Evolutionary conservation across 2,797 vertebrate species (phyloP).

Genomic region (Hemitrygon akajei): DNA sequence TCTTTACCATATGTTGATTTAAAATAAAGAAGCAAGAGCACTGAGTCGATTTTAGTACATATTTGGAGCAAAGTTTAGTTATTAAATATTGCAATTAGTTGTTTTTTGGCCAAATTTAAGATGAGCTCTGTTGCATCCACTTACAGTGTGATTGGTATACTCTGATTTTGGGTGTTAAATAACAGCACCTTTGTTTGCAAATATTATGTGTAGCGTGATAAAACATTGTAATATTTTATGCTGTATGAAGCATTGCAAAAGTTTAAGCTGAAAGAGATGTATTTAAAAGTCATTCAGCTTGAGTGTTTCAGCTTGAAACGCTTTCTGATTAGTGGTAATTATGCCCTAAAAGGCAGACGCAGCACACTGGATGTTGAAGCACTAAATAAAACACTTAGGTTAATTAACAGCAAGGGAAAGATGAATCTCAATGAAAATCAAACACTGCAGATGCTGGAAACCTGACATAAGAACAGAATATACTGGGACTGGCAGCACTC

Average conservation of each 20-base stretch:
- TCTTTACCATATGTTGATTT: neutral
- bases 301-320: neutral
- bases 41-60: neutral
- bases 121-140: neutral
- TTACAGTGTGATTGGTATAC: neutral
- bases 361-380: neutral
- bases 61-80: neutral
- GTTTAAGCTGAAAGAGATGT: neutral
- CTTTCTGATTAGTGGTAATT: neutral
- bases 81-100: neutral
- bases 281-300: neutral
- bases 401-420: neutral
- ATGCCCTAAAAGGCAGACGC: neutral
- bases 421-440: too few relatives aligned
- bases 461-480: too few relatives aligned
- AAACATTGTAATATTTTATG: neutral
- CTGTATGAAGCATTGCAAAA: neutral
- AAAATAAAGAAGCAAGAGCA: neutral
- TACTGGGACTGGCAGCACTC: too few relatives aligned
- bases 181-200: neutral
- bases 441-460: too few relatives aligned
- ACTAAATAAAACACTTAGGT: neutral
- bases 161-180: neutral
- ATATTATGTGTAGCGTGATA: neutral
- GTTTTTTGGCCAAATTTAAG: neutral